Evolutionary conservation across 2,113 vertebrate species (phyloP), one percentile per base, ranked within the genome.

Genomic region (Engraulis encrasicolus): DNA sequence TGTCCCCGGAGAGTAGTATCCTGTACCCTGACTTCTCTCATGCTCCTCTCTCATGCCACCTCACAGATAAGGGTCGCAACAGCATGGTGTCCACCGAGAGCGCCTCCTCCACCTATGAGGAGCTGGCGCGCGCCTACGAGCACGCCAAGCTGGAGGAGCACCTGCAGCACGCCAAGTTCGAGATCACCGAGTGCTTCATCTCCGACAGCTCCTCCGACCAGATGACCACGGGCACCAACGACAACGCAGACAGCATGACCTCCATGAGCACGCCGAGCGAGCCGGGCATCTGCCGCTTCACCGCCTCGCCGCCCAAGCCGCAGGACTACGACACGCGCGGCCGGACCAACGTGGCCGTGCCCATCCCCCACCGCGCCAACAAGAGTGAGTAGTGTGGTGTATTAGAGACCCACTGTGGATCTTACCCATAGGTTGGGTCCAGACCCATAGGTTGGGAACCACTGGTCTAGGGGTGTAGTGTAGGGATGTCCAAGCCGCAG

Each of bases 21-120:
- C 99, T 99, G 98, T n/a, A n/a, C n/a, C n/a, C n/a, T n/a, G n/a
- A n/a, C n/a, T n/a, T n/a, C n/a, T n/a, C n/a, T n/a, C n/a, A n/a
- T n/a, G n/a, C n/a, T n/a, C n/a, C n/a, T n/a, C n/a, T n/a, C n/a
- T n/a, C n/a, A n/a, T 84, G n/a, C 11, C 40, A 45, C 48, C 6
- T n/a, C n/a, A 27, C 80, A 99, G 98, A 99, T 92, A 95, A 98
- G 17, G 98, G 98, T 0, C 96, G 98, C 84, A 99, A 98, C 96
- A 99, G 98, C 93, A 99, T 99, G 98, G 98, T 99, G 84, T 99
- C 98, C 78, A 99, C 98, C 50, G 98, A 99, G 95, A 99, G 98
- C 85, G 98, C 98, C 84, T 99, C 98, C 88, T 99, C 98, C 88
- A 99, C 98, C 0, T 99, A 99, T 0, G 98, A 99, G 94, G 98